Evolutionary conservation across 1,140 invertebrate species (phyloP).

Genomic region (Fopius arisanus): DNA sequence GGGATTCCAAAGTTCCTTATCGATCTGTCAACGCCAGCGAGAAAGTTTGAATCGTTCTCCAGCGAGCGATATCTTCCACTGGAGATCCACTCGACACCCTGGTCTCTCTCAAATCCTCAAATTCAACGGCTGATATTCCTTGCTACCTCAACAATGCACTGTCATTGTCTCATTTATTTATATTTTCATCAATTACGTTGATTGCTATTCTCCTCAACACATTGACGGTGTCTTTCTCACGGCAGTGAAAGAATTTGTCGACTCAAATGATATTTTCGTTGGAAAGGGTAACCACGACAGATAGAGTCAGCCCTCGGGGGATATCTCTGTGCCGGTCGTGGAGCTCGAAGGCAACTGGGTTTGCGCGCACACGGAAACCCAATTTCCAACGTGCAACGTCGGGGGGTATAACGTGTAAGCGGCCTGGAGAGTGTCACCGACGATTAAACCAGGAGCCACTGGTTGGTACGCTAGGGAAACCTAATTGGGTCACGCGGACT

Average conservation of each 20-base stretch:
- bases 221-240: neutral
- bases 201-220: neutral
- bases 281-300: neutral
- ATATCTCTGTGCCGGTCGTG: neutral
- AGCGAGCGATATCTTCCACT: slow-evolving; percentile 37
- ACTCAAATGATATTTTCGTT: neutral
- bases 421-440: slow-evolving; percentile 35
- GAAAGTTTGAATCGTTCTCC: slow-evolving; percentile 43
- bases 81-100: slow-evolving; percentile 23
- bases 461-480: slow-evolving; percentile 35
- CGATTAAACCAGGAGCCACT: slow-evolving; percentile 35
- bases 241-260: neutral
- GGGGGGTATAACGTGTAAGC: slow-evolving; percentile 33
- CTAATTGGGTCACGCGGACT: slow-evolving; percentile 52
- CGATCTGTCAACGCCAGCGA: slow-evolving; percentile 51
- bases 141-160: neutral
- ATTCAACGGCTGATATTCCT: neutral
- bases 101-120: neutral
- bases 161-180: slow-evolving; percentile 1
- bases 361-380: slow-evolving; percentile 21
- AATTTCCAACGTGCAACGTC: slow-evolving; percentile 28
- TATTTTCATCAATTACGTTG: neutral
- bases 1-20: slow-evolving; percentile 47
- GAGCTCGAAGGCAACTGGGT: neutral
- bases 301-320: neutral